Conservation (phyloP, 1,140 invertebrate species). For the Agraylea sexmaculata region DNA sequence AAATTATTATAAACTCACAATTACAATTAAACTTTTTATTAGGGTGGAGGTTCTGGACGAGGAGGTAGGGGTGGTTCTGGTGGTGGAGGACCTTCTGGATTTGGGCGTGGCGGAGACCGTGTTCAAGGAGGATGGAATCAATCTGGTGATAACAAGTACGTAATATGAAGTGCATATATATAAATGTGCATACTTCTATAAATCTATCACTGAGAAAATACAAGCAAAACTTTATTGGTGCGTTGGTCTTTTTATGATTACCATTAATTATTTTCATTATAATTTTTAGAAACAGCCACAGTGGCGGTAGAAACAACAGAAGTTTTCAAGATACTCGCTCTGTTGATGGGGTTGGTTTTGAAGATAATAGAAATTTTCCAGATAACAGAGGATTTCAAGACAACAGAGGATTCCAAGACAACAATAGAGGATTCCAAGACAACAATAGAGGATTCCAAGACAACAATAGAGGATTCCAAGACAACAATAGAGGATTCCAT, state of each 20-base stretch:
- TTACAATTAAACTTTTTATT: background rate
- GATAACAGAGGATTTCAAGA: slow-evolving; percentile 16
- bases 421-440: slow-evolving; percentile 17
- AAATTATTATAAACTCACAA: background rate
- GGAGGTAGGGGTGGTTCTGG: slow-evolving; percentile 16
- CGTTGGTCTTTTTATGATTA: background rate
- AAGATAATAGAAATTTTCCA: slow-evolving; percentile 8
- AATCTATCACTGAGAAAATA: background rate
- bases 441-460: slow-evolving; percentile 17
- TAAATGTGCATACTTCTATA: background rate
- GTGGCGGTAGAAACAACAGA: slow-evolving; percentile 13
- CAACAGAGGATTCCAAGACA: slow-evolving; percentile 14
- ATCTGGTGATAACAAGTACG: slow-evolving; percentile 23
- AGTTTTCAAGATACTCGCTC: slow-evolving; percentile 7
- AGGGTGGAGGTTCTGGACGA: slow-evolving; percentile 17
- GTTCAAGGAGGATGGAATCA: slow-evolving; percentile 31
- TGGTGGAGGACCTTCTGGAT: slow-evolving; percentile 14
- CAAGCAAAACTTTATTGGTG: background rate
- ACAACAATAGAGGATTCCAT: slow-evolving; percentile 18
- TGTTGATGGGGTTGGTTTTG: slow-evolving; percentile 5
- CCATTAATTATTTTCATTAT: background rate
- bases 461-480: slow-evolving; percentile 18
- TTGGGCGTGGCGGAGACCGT: slow-evolving; percentile 22
- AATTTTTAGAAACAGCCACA: slow-evolving; percentile 25
- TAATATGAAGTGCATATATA: background rate